These are phyloP conservation scores for Enteromius paludinosus DNA, from an alignment of 2,797 vertebrate species.

Conservation along the genomic window DNA sequence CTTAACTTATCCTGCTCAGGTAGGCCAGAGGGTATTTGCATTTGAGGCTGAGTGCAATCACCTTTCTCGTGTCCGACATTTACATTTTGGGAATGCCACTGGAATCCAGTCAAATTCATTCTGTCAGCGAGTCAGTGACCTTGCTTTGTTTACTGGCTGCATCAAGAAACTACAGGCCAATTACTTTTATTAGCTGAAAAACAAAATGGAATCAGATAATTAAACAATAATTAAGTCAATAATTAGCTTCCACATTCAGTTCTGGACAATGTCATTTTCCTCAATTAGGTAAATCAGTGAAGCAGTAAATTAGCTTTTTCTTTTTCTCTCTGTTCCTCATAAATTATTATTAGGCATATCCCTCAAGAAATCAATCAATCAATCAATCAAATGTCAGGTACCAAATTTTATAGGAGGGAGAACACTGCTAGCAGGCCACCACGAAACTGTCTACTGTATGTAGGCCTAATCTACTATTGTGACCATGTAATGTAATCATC, in stretches of 20 bases:
- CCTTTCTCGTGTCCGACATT: conserved; percentile 72
- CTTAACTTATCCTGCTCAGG: not conserved
- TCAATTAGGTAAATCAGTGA: conserved; percentile 81
- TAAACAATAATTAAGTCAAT: conserved; percentile 81
- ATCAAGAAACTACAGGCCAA: conserved; percentile 74
- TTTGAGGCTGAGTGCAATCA: conserved; percentile 1
- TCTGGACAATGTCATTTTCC: conserved; percentile 85
- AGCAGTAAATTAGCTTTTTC: conserved; percentile 83
- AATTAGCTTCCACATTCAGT: conserved; percentile 84
- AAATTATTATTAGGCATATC: conserved; percentile 81
- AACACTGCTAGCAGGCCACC: not conserved
- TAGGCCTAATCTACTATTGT: not conserved
- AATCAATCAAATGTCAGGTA: conserved; percentile 66
- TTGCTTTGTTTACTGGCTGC: conserved; percentile 72
- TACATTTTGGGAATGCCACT: conserved; percentile 77
- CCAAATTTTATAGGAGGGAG: conserved; percentile 66
- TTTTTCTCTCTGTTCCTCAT: conserved; percentile 55
- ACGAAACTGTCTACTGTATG: not conserved
- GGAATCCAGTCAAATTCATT: conserved; percentile 70
- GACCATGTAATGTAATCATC: not conserved
- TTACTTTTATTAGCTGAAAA: conserved; percentile 80
- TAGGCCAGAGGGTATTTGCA: conserved; percentile 16
- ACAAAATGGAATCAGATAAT: conserved; percentile 83
- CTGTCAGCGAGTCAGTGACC: conserved; percentile 76
- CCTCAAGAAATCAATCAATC: conserved; percentile 82